phyloP scores from a whole-genome alignment of 1,140 invertebrate species.

The Drosophila pandora region DNA sequence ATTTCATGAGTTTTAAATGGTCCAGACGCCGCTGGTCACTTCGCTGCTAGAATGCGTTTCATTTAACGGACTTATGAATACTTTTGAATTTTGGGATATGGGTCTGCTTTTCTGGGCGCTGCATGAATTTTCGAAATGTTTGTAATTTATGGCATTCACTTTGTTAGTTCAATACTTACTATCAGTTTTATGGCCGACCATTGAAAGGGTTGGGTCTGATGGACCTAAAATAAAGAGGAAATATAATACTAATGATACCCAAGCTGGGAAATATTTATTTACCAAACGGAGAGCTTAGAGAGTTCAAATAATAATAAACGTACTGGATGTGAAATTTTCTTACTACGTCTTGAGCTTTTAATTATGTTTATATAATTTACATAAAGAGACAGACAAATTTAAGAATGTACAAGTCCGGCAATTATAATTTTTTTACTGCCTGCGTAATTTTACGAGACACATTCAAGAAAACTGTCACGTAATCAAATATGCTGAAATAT shows the following conservation, averaged over 20 bases:
- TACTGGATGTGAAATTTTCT: not conserved
- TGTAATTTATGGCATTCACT: slow-evolving; percentile 58
- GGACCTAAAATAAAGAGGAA: slow-evolving; percentile 9
- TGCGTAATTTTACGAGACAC: slow-evolving; percentile 31
- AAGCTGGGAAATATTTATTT: no score
- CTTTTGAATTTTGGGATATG: slow-evolving; percentile 50
- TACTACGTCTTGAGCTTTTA: not conserved
- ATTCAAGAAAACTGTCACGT: slow-evolving; percentile 61
- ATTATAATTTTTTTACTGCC: slow-evolving; percentile 13
- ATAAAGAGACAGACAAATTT: slow-evolving; percentile 11
- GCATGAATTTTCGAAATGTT: slow-evolving; percentile 20
- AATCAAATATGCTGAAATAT: slow-evolving; percentile 60
- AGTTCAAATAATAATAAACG: not conserved
- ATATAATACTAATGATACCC: slow-evolving; percentile 11
- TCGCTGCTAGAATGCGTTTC: slow-evolving; percentile 43
- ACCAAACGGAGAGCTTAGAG: no score
- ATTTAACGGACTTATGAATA: slow-evolving; percentile 70
- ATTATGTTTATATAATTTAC: slow-evolving; percentile 12
- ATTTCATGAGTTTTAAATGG: slow-evolving; percentile 56
- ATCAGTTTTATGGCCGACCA: slow-evolving; percentile 41
- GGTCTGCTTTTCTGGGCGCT: slow-evolving; percentile 4
- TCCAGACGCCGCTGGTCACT: slow-evolving; percentile 28
- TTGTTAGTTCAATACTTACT: slow-evolving; percentile 39
- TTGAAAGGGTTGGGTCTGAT: slow-evolving; percentile 3
- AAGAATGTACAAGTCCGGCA: slow-evolving; percentile 13